These are phyloP conservation scores for Microcebus jonahi DNA, from an alignment of 2,113 vertebrate genomes.

Conservation along the genomic window DNA sequence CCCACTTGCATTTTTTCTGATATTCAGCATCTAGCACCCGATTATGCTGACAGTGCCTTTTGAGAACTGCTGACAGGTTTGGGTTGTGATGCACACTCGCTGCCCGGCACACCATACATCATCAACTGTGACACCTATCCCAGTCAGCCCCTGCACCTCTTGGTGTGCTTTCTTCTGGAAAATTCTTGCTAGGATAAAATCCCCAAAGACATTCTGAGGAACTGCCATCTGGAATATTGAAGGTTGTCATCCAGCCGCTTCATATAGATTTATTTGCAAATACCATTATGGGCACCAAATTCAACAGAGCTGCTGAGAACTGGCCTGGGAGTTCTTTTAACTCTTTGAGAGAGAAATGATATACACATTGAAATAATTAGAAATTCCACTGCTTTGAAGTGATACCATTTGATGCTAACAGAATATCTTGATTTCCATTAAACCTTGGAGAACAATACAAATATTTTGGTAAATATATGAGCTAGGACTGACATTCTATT, in stretches of 20 bases:
- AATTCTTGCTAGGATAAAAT: slow-evolving; percentile 20
- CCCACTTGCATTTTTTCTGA: not conserved
- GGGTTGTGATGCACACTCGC: not conserved
- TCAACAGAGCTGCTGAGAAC: not conserved
- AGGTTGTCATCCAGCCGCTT: not conserved
- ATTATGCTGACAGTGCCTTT: not conserved
- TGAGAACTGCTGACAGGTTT: slow-evolving; percentile 51
- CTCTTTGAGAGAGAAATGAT: not conserved
- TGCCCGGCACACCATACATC: not conserved
- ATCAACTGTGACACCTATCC: not conserved
- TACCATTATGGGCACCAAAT: not conserved
- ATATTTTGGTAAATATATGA: slow-evolving; percentile 33
- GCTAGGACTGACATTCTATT: slow-evolving; percentile 19
- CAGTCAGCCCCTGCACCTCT: not conserved
- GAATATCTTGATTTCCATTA: slow-evolving; percentile 19
- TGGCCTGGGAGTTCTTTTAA: not conserved
- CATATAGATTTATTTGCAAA: slow-evolving; percentile 13
- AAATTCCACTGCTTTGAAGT: slow-evolving; percentile 30
- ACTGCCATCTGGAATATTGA: slow-evolving; percentile 55
- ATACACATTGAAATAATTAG: slow-evolving; percentile 2
- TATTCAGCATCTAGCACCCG: not conserved
- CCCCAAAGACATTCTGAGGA: slow-evolving; percentile 18
- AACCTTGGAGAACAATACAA: slow-evolving; percentile 44
- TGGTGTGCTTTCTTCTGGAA: slow-evolving; percentile 65
- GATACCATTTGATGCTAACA: not conserved